A percentile compares a stretch with the other conserved stretches of the same genome.
phyloP scores from a whole-genome alignment of 2,888 invertebrate species.

The Scaptodrosophila latifasciaeformis region DNA sequence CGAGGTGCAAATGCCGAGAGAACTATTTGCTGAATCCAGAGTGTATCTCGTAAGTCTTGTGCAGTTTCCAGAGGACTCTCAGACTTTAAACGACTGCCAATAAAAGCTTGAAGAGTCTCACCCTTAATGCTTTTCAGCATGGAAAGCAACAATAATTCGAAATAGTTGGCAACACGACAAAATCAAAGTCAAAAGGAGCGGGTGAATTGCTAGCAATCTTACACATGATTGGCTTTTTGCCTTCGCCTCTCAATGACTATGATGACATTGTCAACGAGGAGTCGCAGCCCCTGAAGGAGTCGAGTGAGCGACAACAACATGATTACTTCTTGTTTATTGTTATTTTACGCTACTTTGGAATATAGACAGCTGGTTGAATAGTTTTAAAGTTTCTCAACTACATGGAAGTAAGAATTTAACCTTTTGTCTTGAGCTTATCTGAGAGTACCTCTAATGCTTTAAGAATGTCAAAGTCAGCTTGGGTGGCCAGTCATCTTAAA shows the following conservation, averaged over 20 bases:
- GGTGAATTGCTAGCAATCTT: conserved; percentile 43
- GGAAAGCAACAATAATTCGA: conserved; percentile 24
- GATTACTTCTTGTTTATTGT: conserved; percentile 66
- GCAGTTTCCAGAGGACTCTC: too few species aligned
- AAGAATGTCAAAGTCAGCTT: conserved; percentile 34
- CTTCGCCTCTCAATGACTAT: not conserved
- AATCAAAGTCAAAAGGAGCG: not conserved
- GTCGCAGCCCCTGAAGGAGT: conserved; percentile 2
- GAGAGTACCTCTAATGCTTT: too few species aligned
- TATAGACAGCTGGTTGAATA: conserved; percentile 32
- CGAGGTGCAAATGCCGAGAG: too few species aligned
- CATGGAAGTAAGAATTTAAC: conserved; percentile 29
- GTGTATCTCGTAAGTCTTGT: too few species aligned
- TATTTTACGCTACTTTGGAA: conserved; percentile 56
- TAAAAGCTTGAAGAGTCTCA: too few species aligned
- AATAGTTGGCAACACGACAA: conserved; percentile 40
- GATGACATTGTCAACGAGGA: not conserved
- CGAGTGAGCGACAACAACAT: conserved; percentile 46
- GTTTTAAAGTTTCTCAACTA: conserved; percentile 42
- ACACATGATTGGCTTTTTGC: conserved; percentile 60
- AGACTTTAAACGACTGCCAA: conserved; percentile 50
- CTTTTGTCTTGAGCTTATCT: conserved; percentile 39
- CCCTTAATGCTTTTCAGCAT: conserved; percentile 25
- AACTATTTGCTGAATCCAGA: too few species aligned
- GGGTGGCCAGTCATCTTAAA: conserved; percentile 50